Percentiles rank a stretch among this genome's conserved stretches.
Evolutionary conservation across 2,797 vertebrate species (phyloP).

Genomic region (Melopsittacus undulatus): DNA sequence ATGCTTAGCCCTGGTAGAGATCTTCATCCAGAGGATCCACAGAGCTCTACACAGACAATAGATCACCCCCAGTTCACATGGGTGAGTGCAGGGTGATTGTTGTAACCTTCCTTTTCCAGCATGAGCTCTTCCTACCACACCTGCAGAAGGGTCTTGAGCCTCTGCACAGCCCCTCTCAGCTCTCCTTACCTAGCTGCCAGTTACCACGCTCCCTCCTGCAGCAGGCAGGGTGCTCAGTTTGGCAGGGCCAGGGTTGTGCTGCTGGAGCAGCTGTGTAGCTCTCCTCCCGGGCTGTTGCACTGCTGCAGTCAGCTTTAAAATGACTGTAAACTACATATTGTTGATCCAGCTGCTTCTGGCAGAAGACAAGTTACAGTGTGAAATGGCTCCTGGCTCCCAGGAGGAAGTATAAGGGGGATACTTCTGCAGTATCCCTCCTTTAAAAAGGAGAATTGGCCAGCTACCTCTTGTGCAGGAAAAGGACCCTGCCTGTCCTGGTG

Average conservation of each 20-base stretch:
- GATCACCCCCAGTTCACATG: rapidly evolving
- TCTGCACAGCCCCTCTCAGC: neutral
- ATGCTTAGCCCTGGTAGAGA: neutral
- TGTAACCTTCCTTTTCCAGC: neutral
- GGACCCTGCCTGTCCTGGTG: neutral
- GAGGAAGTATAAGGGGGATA: neutral
- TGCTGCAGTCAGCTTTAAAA: neutral
- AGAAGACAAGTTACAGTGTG: neutral
- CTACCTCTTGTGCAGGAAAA: neutral
- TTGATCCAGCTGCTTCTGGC: constrained; percentile 17
- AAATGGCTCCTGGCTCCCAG: neutral
- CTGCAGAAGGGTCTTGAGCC: neutral
- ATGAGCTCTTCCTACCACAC: neutral
- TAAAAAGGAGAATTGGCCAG: neutral
- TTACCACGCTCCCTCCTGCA: neutral
- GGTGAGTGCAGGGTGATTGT: neutral
- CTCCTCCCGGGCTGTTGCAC: neutral
- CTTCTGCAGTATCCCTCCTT: neutral
- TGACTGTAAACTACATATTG: neutral
- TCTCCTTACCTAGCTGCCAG: neutral
- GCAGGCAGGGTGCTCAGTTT: neutral
- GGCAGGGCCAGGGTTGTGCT: neutral
- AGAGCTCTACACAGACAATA: neutral
- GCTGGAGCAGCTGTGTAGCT: neutral
- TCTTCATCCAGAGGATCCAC: neutral